Evolutionary conservation across 2,888 invertebrate species (phyloP), one percentile per base, ranked within the genome.

Genomic region (Caenorhabditis angaria): DNA sequence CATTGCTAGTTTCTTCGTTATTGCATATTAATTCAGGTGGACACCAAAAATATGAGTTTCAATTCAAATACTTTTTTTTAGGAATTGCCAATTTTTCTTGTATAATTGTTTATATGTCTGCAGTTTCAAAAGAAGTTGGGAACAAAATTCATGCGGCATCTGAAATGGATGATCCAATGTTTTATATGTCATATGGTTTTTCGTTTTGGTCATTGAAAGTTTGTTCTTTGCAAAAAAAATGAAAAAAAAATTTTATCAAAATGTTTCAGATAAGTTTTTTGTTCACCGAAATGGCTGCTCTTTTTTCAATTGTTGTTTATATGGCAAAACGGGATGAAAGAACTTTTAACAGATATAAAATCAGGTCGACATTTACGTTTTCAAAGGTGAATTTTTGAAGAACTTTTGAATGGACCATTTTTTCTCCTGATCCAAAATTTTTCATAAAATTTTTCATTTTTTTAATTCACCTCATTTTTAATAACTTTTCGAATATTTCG

Each of bases 251-350:
- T 10, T 48, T 8, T 48, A 4, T n/a, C 48, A n/a, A 20, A 51
- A 54, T 78, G n/a, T 51, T 87, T 10, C 86, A 87, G 85, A 60
- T 74, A 10, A 81, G 82, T 41, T 87, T 86, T 54, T 72, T 87
- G 66, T 79, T 82, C 48, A 87, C 85, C 22, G 87, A 87, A 77
- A 54, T 74, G 14, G 83, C 85, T 1, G 86, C 86, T 1, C 65
- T 87, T 5, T 81, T 87, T 48, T 73, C 80, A 1, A 83, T 86
- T 4, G 76, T 85, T n/a, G 87, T 87, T n/a, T 87, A 83, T 72
- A 82, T 87, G 87, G 86, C 87, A 8, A 88, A 87, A 64, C 65
- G 86, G 29, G 87, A 87, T 63, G 87, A 87, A 53, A 47, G 83
- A 55, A 85, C 86, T 1, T 87, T 82, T 69, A 85, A 86, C 69